A percentile compares a stretch with the other conserved stretches of the same genome.
phyloP scores from a whole-genome alignment of 2,797 vertebrate species.

The Pangasius djambal region DNA sequence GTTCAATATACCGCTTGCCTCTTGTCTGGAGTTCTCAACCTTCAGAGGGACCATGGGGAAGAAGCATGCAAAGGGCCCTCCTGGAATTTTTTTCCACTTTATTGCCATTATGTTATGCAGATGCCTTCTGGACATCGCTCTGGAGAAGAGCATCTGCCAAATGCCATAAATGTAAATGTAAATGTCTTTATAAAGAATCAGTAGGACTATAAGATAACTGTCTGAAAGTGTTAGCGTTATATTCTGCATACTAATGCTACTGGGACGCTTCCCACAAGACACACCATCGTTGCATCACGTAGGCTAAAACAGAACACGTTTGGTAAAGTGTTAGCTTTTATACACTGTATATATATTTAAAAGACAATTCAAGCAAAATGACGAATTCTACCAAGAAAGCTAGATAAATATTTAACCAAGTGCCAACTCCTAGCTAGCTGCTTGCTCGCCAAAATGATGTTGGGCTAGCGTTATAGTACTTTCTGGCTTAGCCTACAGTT shows the following conservation, averaged over 20 bases:
- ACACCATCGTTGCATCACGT: not conserved
- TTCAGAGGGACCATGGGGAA: not conserved
- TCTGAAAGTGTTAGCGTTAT: not conserved
- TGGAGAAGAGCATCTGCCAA: no score
- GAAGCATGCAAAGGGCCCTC: not conserved
- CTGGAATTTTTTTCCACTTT: not conserved
- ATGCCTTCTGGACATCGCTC: not conserved
- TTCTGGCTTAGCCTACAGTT: no score
- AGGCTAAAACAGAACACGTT: not conserved
- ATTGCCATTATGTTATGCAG: not conserved
- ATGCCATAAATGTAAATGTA: no score
- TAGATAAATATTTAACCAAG: no score
- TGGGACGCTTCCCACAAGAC: no score
- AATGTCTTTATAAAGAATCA: not conserved
- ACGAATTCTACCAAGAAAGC: no score
- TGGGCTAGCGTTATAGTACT: no score
- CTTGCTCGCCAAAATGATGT: no score
- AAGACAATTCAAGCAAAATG: no score
- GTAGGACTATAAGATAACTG: not conserved
- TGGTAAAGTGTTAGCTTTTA: no score
- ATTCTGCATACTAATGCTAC: not conserved
- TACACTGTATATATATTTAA: no score
- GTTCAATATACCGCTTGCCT: not conserved
- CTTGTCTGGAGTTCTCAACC: not conserved
- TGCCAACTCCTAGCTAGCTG: no score